Evolutionary conservation across 1,140 invertebrate species (phyloP).

Genomic region (Drosophila grimshawi): DNA sequence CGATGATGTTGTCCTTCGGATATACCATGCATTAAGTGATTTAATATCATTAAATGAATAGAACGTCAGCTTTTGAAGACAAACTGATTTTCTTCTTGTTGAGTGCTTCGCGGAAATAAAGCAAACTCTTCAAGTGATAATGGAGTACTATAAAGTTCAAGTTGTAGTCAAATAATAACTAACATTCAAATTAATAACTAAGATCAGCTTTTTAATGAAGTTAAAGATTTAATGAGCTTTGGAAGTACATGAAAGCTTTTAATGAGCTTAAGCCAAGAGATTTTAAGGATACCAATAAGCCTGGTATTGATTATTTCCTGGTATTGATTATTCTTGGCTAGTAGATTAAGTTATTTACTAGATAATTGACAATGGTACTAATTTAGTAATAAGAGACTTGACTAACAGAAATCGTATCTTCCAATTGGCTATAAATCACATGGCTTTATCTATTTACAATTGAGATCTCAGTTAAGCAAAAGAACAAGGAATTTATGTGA

Average conservation of each 20-base stretch:
- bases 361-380: conserved; percentile 3
- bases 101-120: neutral
- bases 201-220: no score
- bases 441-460: conserved; percentile 24
- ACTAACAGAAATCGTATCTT: conserved; percentile 4
- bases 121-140: no score
- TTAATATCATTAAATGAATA: conserved; percentile 8
- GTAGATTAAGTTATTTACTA: neutral
- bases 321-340: neutral
- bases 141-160: no score
- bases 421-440: neutral
- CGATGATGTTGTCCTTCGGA: neutral
- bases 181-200: no score
- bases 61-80: neutral
- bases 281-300: no score
- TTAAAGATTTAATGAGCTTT: no score
- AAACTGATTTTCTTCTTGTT: neutral
- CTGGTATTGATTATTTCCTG: neutral
- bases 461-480: conserved; percentile 14
- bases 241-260: neutral
- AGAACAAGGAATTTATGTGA: conserved; percentile 42
- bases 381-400: neutral
- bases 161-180: no score
- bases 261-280: no score
- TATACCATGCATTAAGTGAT: neutral